Base-by-base conservation (phyloP, 2,797 vertebrate species). In the Meda fulgida region DNA sequence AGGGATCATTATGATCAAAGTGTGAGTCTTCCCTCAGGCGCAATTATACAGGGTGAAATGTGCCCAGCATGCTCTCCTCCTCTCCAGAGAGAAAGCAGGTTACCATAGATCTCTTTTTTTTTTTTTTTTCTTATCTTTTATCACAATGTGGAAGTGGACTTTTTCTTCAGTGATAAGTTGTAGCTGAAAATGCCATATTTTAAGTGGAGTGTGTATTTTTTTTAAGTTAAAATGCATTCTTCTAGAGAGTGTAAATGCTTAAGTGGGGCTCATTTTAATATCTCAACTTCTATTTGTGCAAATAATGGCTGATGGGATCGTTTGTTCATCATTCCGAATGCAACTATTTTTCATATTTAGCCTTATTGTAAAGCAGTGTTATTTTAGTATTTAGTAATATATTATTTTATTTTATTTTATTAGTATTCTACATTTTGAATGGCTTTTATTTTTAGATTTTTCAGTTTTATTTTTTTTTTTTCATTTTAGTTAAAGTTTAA, bases 1-100 rank as follows among this genome's bases (percentile, higher is more conserved):
- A 90, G 21, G 85, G 78, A 88, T 91, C 90, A 85, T 93, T 90
- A 87, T 36, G 92, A 93, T 94, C 91, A 94, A 94, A 94, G 91
- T 87, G 43, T 73, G 53, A 5, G 34, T 90, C 81, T 90, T 88
- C 87, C 89, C 87, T 91, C 81, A 36, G n/a, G 88, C 83, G 84
- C 66, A 13, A 88, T 91, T 90, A 86, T 73, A 87, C 81, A 83
- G 10, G 55, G 10, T 72, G 71, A 85, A 92, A 43, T 90, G 90
- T 93, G 92, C 89, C 75, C 19, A 43, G 87, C 89, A 90, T 93
- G 26, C 89, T 88, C 83, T 80, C 73, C 90, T 71, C 76, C 90
- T 88, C 85, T 81, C 76, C 90, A 73, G 81, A 89, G 91, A 84
- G 89, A 83, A 89, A 69, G 19, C 89, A 80, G 85, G 80, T 87